Evolutionary conservation across 2,888 invertebrate genomes (phyloP).

Genomic region (Sarcophaga rosellei): DNA sequence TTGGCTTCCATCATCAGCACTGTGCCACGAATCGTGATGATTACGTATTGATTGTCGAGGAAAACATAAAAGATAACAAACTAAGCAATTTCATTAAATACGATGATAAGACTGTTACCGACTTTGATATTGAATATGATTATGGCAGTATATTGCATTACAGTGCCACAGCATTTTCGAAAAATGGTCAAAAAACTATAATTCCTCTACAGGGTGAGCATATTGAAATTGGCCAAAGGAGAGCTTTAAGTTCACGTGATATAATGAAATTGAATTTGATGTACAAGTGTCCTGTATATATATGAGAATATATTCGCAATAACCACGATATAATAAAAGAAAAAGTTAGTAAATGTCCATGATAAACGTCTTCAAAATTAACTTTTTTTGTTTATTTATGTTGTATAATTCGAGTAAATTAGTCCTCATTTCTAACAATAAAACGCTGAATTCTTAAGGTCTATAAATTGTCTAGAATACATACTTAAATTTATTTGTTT

Average conservation of each 20-base stretch:
- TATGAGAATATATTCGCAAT: not conserved
- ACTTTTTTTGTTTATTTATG: too few species aligned
- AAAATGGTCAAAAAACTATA: slow-evolving; percentile 86
- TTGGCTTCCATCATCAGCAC: slow-evolving; percentile 91
- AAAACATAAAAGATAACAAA: slow-evolving; percentile 72
- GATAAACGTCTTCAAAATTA: too few species aligned
- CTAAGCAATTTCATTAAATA: slow-evolving; percentile 83
- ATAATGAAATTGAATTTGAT: slow-evolving; percentile 65
- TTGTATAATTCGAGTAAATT: too few species aligned
- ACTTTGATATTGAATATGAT: slow-evolving; percentile 87
- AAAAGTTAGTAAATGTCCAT: too few species aligned
- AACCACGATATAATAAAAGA: too few species aligned
- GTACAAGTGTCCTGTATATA: slow-evolving; percentile 68
- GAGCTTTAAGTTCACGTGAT: slow-evolving; percentile 70
- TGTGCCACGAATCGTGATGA: slow-evolving; percentile 88
- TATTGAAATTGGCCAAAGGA: slow-evolving; percentile 72
- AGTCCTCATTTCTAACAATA: too few species aligned
- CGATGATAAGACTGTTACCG: slow-evolving; percentile 82
- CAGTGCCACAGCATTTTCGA: slow-evolving; percentile 86
- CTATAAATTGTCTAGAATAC: too few species aligned
- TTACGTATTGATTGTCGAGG: slow-evolving; percentile 83
- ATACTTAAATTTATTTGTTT: too few species aligned
- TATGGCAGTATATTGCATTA: slow-evolving; percentile 91
- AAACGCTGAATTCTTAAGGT: too few species aligned
- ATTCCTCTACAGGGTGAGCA: slow-evolving; percentile 78